phyloP scores from a whole-genome alignment of 2,113 vertebrate genomes.

The Stigmatopora nigra region DNA sequence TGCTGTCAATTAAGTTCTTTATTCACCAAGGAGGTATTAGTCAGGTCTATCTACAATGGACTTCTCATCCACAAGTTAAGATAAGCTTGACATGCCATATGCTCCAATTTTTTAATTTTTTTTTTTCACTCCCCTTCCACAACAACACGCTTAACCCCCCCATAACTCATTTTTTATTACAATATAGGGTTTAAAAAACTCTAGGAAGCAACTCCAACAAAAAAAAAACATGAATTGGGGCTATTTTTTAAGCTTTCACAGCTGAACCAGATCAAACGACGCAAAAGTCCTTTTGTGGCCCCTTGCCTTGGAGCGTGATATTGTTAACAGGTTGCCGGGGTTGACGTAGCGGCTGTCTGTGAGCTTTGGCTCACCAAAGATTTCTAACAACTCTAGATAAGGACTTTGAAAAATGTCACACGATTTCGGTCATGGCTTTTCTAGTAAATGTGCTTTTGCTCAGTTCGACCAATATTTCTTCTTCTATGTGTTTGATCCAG shows the following conservation, averaged over 20 bases:
- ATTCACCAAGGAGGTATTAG: too few relatives aligned
- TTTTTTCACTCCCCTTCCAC: too few relatives aligned
- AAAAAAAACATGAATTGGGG: too few relatives aligned
- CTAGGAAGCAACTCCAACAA: too few relatives aligned
- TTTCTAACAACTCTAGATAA: constrained; percentile 21
- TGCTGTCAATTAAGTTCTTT: too few relatives aligned
- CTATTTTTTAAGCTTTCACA: too few relatives aligned
- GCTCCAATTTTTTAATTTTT: too few relatives aligned
- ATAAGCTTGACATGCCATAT: neutral
- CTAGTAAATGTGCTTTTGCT: constrained; percentile 3
- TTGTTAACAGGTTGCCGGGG: constrained; percentile 2
- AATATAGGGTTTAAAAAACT: too few relatives aligned
- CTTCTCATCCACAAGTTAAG: neutral
- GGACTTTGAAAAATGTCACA: constrained; percentile 6
- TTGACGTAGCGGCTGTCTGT: constrained; percentile 4
- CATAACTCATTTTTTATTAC: too few relatives aligned
- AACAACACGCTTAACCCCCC: too few relatives aligned
- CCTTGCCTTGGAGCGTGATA: neutral
- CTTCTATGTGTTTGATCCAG: constrained; percentile 59
- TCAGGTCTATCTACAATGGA: too few relatives aligned
- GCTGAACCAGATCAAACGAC: too few relatives aligned
- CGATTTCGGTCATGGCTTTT: constrained; percentile 2
- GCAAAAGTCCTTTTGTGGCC: neutral
- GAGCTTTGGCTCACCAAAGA: constrained; percentile 17
- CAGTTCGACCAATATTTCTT: neutral